phyloP scores from a whole-genome alignment of 2,797 vertebrate species.

The Hyperoplus immaculatus region DNA sequence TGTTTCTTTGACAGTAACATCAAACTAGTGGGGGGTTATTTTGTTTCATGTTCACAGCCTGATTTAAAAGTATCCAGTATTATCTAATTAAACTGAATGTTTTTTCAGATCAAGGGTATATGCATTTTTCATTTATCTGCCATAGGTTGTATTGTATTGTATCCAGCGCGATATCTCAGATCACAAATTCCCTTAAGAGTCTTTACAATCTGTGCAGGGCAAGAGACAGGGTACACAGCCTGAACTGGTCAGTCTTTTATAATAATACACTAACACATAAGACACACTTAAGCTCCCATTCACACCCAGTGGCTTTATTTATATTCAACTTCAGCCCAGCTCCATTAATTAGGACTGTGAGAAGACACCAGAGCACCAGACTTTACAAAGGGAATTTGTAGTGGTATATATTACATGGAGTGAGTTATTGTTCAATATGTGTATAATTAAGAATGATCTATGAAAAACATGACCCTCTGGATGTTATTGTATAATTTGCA shows the following conservation, averaged over 20 bases:
- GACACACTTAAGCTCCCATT: not conserved
- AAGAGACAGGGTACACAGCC: not conserved
- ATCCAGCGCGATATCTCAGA: not conserved
- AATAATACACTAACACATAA: not conserved
- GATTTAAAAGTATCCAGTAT: not conserved
- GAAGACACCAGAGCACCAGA: constrained; percentile 7
- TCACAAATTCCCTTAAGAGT: not conserved
- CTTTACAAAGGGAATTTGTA: not conserved
- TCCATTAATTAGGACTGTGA: not conserved
- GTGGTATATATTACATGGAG: constrained; percentile 7
- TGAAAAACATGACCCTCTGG: constrained; percentile 27
- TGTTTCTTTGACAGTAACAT: not conserved
- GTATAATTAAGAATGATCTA: constrained; percentile 9
- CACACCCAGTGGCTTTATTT: not conserved
- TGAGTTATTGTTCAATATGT: constrained; percentile 8
- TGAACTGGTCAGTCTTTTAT: not conserved
- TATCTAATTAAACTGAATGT: not conserved
- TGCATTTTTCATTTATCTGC: not conserved
- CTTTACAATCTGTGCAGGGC: not conserved
- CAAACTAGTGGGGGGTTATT: not conserved
- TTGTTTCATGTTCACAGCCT: not conserved
- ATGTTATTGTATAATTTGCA: constrained; percentile 48
- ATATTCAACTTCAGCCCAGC: not conserved
- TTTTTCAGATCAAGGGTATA: not conserved
- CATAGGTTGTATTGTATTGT: not conserved